Evolutionary conservation across 2,113 vertebrate genomes (phyloP).

Genomic region (Peucedramus taeniatus): DNA sequence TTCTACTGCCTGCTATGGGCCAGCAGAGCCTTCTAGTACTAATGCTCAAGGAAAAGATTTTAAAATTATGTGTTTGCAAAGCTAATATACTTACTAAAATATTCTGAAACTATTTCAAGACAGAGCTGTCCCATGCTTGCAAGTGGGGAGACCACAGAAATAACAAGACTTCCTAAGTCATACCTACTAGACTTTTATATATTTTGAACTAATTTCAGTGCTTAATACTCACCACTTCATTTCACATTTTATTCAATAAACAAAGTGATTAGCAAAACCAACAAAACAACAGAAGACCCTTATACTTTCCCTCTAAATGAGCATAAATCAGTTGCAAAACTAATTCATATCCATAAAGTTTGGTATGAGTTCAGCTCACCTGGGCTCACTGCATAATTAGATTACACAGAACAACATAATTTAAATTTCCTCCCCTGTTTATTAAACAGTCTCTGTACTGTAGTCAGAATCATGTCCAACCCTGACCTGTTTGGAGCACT

Average conservation of each 20-base stretch:
- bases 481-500: background rate
- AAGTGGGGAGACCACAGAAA: background rate
- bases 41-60: background rate
- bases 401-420: background rate
- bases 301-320: background rate
- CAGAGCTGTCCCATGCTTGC: background rate
- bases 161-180: background rate
- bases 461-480: background rate
- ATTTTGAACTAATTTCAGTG: background rate
- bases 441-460: background rate
- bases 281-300: background rate
- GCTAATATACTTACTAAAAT: background rate
- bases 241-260: background rate
- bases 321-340: background rate
- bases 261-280: background rate
- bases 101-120: background rate
- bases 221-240: background rate
- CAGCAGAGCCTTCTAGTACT: background rate
- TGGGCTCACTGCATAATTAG: background rate
- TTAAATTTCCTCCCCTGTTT: fast-evolving
- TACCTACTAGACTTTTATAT: background rate
- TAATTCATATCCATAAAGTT: background rate
- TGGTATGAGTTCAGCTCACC: background rate
- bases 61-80: background rate
- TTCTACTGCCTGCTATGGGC: background rate